Conservation (phyloP, 92 coral and sea anemone species). For the Zoanthus gigantus region DNA sequence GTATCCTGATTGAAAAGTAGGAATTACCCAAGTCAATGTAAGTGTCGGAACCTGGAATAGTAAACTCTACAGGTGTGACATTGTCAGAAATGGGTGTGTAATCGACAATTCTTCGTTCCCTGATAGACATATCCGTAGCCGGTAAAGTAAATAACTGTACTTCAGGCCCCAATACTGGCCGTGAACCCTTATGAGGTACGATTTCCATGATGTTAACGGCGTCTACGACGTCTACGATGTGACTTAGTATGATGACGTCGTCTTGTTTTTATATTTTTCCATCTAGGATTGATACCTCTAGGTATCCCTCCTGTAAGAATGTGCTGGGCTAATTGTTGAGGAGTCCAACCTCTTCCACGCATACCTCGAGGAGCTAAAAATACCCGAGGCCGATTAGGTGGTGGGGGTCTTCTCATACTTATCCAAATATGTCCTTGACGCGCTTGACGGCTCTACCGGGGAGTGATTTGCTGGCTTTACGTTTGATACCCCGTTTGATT, state of each 20-base stretch:
- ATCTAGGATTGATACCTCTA: not conserved
- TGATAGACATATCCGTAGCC: not conserved
- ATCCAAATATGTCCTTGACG: not conserved
- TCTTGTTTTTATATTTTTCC: too few species aligned
- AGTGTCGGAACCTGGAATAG: conserved; percentile 21
- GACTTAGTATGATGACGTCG: not conserved
- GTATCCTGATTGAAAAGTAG: not conserved
- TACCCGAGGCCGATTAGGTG: conserved; percentile 3
- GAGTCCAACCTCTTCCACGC: not conserved
- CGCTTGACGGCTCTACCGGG: conserved; percentile 5
- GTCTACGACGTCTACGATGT: conserved; percentile 20
- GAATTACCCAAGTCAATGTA: conserved; percentile 52
- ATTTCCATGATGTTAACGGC: conserved; percentile 16
- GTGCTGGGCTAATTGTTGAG: not conserved
- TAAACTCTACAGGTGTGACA: conserved; percentile 43
- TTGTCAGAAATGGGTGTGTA: not conserved
- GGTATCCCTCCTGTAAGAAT: not conserved
- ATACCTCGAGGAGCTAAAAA: conserved; percentile 2
- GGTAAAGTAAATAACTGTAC: conserved; percentile 1
- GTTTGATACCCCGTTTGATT: not conserved
- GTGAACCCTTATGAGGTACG: not conserved
- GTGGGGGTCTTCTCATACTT: not conserved
- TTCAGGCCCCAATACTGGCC: not conserved
- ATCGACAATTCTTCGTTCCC: not conserved
- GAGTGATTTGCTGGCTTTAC: not conserved